A percentile compares a stretch with the other conserved stretches of the same genome.
These are phyloP conservation scores for Podabrus alpinus DNA, from an alignment of 2,888 invertebrate genomes.

Conservation along the genomic window DNA sequence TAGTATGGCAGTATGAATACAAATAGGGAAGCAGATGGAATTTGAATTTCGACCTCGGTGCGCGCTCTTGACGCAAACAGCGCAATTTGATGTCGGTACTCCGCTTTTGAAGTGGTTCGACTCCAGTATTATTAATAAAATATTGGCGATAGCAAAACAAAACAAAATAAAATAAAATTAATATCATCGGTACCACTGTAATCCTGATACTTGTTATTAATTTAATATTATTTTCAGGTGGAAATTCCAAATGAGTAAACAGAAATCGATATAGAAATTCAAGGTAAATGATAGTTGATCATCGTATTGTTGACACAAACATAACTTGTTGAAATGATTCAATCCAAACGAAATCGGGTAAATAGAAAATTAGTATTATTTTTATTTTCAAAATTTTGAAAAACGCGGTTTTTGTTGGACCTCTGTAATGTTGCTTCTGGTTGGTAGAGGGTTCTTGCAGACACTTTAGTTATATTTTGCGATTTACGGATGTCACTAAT, in stretches of 20 bases:
- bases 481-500: not conserved
- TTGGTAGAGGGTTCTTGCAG: not conserved
- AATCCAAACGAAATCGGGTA: not conserved
- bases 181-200: not conserved
- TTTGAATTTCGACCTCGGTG: not conserved
- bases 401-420: not conserved
- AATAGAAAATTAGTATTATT: not conserved
- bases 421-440: not conserved
- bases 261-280: not conserved
- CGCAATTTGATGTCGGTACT: not conserved
- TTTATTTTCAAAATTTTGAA: not conserved
- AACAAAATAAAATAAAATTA: not conserved
- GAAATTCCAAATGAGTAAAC: not conserved
- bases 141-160: not conserved
- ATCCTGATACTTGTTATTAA: not conserved
- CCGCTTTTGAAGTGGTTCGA: not conserved
- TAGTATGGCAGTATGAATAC: not conserved
- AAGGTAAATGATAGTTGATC: not conserved
- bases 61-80: not conserved
- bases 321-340: not conserved
- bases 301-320: not conserved
- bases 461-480: not conserved
- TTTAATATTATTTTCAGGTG: not conserved
- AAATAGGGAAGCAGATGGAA: not conserved
- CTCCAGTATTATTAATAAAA: not conserved